These are phyloP conservation scores for Cataglyphis altisquamis DNA, from an alignment of 2,888 invertebrate species.

Conservation along the genomic window DNA sequence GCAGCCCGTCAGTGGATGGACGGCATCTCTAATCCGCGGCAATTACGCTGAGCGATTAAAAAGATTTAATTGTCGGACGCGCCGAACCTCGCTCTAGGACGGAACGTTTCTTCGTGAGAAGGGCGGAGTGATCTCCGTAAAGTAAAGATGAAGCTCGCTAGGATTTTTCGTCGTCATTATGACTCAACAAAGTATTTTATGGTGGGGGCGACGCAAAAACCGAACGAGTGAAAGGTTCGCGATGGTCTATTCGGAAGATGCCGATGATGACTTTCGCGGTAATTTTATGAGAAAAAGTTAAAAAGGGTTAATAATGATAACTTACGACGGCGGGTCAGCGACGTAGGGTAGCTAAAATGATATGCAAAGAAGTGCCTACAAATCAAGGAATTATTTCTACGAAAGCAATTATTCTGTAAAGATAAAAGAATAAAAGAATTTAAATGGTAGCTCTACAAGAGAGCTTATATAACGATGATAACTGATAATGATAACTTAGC, in stretches of 20 bases:
- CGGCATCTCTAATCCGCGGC: conserved; percentile 82
- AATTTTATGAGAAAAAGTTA: conserved; percentile 18
- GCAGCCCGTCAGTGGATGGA: conserved; percentile 65
- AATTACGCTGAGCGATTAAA: conserved; percentile 84
- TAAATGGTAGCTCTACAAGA: conserved; percentile 1
- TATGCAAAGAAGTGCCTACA: conserved; percentile 29
- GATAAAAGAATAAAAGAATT: conserved; percentile 7
- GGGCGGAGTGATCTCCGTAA: conserved; percentile 38
- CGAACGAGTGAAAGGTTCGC: background rate
- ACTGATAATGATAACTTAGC: conserved; percentile 43
- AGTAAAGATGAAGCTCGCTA: background rate
- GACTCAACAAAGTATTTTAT: conserved; percentile 25
- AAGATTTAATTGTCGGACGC: conserved; percentile 83
- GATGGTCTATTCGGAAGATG: background rate
- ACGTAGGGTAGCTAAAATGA: conserved; percentile 8
- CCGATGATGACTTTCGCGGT: background rate
- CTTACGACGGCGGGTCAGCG: conserved; percentile 5
- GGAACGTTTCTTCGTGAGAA: conserved; percentile 7
- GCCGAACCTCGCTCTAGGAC: conserved; percentile 60
- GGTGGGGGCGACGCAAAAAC: conserved; percentile 19
- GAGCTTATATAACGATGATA: conserved; percentile 27
- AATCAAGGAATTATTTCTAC: conserved; percentile 15
- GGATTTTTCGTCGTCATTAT: conserved; percentile 43
- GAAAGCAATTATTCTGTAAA: conserved; percentile 33
- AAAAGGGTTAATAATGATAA: conserved; percentile 23